These are phyloP conservation scores for Tachuris rubrigastra DNA, from an alignment of 2,113 vertebrate species.

Conservation along the genomic window DNA sequence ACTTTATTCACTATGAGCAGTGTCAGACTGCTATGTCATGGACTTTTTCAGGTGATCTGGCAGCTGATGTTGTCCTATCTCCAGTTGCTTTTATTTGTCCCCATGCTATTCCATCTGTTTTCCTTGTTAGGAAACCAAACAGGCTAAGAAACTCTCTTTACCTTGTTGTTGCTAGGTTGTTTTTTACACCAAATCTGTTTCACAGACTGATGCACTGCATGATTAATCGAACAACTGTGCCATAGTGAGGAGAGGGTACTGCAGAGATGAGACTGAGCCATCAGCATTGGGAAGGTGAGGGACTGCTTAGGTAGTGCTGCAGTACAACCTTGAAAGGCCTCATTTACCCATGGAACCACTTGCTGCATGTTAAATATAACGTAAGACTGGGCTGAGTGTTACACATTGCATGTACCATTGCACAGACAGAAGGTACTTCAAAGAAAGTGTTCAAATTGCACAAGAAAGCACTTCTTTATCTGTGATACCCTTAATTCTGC, in stretches of 20 bases:
- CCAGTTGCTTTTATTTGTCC: background rate
- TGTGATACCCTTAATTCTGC: background rate
- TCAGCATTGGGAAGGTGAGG: background rate
- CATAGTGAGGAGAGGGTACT: background rate
- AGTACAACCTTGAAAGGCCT: background rate
- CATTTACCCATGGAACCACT: background rate
- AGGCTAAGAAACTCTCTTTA: background rate
- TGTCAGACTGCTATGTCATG: background rate
- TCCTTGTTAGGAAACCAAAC: background rate
- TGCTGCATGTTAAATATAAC: background rate
- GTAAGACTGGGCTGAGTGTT: background rate
- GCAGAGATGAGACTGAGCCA: background rate
- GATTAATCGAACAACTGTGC: background rate
- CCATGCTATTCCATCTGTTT: background rate
- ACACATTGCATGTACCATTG: background rate
- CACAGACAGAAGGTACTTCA: background rate
- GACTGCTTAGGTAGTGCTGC: background rate
- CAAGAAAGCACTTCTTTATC: background rate
- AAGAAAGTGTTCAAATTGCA: background rate
- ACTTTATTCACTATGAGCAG: background rate
- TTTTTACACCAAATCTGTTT: background rate
- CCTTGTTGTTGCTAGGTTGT: background rate
- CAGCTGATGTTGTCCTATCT: background rate
- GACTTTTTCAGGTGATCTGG: background rate
- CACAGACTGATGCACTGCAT: background rate